Conservation (phyloP, 23 tunicate species). For the Halocynthia aurantium region DNA sequence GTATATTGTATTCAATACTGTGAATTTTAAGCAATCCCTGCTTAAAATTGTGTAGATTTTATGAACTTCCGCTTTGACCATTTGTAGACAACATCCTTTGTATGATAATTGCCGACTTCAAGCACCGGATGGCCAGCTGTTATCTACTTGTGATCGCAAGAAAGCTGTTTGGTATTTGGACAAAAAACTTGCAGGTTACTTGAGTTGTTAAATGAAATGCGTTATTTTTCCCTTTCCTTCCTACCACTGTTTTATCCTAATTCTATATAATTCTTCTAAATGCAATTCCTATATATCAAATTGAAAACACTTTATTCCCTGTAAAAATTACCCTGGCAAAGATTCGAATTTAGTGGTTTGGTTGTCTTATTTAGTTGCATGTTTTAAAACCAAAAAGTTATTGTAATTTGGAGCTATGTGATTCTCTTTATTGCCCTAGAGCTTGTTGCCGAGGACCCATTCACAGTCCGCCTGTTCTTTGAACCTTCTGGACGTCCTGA, state of each 20-base stretch:
- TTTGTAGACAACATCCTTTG: conserved; percentile 56
- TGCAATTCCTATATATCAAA: no score
- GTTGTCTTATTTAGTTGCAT: neutral
- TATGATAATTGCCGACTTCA: conserved; percentile 90
- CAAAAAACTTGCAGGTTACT: conserved; percentile 63
- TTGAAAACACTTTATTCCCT: no score
- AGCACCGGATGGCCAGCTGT: conserved; percentile 87
- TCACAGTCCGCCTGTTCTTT: conserved; percentile 58
- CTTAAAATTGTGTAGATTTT: no score
- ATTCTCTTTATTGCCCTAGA: conserved; percentile 17
- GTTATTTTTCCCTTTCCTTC: no score
- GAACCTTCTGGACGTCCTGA: conserved; percentile 83
- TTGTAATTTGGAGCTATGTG: no score
- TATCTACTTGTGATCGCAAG: conserved; percentile 84
- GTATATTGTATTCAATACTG: no score
- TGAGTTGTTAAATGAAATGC: no score
- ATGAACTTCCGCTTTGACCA: neutral
- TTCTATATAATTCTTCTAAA: no score
- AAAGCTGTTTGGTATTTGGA: conserved; percentile 82
- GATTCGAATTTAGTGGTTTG: neutral
- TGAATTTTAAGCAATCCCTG: no score
- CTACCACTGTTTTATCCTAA: no score
- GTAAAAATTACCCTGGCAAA: no score
- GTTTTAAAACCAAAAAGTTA: no score
- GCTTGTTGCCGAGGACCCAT: conserved; percentile 49